phyloP scores from a whole-genome alignment of 2,113 vertebrate species.

The Spizaetus ornatus region DNA sequence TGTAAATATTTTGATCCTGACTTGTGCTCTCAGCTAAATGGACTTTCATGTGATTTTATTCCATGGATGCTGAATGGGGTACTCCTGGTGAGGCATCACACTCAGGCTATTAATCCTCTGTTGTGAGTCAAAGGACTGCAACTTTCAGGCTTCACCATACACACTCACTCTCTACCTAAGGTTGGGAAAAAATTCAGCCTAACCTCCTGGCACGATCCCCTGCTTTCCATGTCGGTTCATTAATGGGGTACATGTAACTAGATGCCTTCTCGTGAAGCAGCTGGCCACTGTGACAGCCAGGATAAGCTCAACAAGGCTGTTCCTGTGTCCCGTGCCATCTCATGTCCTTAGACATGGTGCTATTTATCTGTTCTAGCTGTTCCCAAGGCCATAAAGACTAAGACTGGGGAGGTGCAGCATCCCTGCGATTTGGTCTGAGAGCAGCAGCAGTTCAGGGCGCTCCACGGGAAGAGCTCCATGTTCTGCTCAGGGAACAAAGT shows the following conservation, averaged over 20 bases:
- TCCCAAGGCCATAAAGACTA: background rate
- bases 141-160: background rate
- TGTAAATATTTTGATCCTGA: constrained; percentile 26
- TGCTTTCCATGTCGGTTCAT: background rate
- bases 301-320: background rate
- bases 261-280: background rate
- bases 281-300: background rate
- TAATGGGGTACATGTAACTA: background rate
- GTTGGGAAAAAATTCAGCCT: background rate
- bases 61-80: background rate
- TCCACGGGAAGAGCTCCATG: background rate
- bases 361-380: background rate
- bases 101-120: background rate
- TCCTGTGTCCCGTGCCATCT: background rate
- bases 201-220: background rate
- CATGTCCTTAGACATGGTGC: background rate
- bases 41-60: background rate
- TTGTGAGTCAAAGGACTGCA: background rate
- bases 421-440: background rate
- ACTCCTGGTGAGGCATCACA: background rate
- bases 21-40: background rate
- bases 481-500: constrained; percentile 15
- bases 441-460: background rate
- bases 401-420: background rate
- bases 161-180: background rate